These are phyloP conservation scores for Callospermophilus lateralis DNA, from an alignment of 2,113 vertebrate species.

Conservation along the genomic window DNA sequence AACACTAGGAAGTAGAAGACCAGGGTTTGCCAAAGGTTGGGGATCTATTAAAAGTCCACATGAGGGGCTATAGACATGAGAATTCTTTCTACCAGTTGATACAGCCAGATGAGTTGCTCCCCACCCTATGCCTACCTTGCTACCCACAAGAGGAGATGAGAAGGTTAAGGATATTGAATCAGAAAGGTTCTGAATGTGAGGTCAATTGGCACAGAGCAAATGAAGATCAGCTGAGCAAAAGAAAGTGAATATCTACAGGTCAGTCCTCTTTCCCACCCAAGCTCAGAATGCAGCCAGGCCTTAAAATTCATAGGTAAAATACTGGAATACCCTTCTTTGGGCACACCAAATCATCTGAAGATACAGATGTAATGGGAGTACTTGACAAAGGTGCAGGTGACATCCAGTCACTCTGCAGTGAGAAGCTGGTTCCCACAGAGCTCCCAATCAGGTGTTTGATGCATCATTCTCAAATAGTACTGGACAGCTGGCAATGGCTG, in stretches of 20 bases:
- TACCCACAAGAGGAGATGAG: neutral
- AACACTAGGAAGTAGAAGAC: neutral
- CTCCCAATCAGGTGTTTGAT: neutral
- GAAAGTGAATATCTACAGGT: neutral
- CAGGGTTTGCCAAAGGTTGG: neutral
- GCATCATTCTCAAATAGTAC: neutral
- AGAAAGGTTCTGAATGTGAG: neutral
- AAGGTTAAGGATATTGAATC: neutral
- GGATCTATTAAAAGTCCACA: neutral
- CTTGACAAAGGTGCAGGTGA: neutral
- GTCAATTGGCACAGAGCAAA: neutral
- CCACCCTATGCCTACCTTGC: neutral
- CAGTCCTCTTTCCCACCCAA: neutral
- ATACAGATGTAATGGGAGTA: neutral
- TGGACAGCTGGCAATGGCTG: neutral
- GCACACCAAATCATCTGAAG: neutral
- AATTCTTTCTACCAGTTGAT: neutral
- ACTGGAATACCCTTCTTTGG: neutral
- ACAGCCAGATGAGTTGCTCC: neutral
- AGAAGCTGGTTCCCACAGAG: neutral
- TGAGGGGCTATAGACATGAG: neutral
- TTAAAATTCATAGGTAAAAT: neutral
- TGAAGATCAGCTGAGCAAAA: neutral
- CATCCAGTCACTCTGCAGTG: neutral
- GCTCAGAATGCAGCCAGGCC: neutral